Conservation (phyloP, 2,797 vertebrate genomes). For the Squalus acanthias region DNA sequence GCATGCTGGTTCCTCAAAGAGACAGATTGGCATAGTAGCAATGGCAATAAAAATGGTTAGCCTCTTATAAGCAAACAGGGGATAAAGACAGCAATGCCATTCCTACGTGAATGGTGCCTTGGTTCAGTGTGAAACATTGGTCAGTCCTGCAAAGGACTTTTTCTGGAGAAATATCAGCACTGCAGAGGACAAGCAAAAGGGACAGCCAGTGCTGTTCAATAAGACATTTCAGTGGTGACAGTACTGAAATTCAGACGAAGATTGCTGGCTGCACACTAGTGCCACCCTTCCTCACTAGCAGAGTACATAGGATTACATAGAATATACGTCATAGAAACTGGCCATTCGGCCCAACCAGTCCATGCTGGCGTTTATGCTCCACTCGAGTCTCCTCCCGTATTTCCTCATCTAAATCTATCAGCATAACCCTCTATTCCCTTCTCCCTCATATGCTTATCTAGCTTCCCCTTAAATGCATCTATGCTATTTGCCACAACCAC, state of each 20-base stretch:
- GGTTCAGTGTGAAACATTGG: background rate
- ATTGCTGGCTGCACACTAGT: background rate
- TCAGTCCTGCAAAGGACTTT: background rate
- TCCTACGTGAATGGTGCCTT: background rate
- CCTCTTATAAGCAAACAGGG: background rate
- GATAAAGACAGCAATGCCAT: background rate
- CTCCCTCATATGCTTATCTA: background rate
- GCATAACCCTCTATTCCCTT: background rate
- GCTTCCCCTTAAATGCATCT: background rate
- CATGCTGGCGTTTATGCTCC: background rate
- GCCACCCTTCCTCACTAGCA: background rate
- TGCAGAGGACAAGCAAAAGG: background rate
- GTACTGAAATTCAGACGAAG: background rate
- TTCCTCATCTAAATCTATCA: background rate
- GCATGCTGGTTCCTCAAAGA: background rate
- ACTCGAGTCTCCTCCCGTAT: background rate
- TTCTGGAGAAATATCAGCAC: background rate
- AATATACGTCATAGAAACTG: background rate
- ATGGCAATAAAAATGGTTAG: background rate
- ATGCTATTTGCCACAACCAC: background rate
- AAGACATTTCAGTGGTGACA: background rate
- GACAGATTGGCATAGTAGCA: background rate
- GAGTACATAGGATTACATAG: background rate
- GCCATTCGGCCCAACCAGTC: background rate
- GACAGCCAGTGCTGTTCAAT: background rate